phyloP scores from a whole-genome alignment of 64 coral and sea anemone genomes.

The Pocillopora verrucosa region DNA sequence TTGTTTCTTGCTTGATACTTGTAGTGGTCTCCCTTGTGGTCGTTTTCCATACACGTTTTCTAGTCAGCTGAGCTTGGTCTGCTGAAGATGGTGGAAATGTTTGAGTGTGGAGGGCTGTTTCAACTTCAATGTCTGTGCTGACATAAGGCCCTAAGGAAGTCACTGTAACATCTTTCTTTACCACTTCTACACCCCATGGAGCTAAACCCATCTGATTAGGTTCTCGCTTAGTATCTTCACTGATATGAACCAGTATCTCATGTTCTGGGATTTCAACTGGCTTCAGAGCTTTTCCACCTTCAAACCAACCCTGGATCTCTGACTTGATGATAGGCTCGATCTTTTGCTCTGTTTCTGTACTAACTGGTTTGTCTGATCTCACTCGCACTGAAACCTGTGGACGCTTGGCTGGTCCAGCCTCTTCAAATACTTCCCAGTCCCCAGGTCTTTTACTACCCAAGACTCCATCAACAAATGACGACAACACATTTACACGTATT shows the following conservation, averaged over 20 bases:
- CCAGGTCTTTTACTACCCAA: constrained; percentile 58
- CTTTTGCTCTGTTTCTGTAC: constrained; percentile 79
- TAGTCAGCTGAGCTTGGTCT: constrained; percentile 38
- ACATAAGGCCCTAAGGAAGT: constrained; percentile 84
- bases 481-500: constrained; percentile 47
- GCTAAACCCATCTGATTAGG: constrained; percentile 48
- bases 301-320: constrained; percentile 96
- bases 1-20: constrained; percentile 87
- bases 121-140: constrained; percentile 85
- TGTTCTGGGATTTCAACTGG: constrained; percentile 68
- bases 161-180: constrained; percentile 92
- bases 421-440: constrained; percentile 27
- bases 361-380: constrained; percentile 62
- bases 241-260: constrained; percentile 84
- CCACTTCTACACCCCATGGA: constrained; percentile 80
- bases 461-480: constrained; percentile 61
- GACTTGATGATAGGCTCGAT: constrained; percentile 98
- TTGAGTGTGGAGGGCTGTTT: constrained; percentile 82
- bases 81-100: constrained; percentile 34
- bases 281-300: constrained; percentile 80
- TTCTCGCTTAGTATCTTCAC: constrained; percentile 73
- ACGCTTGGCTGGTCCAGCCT: constrained; percentile 55
- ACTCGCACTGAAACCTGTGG: constrained; percentile 83
- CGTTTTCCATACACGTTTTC: constrained; percentile 84
- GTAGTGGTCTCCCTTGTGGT: constrained; percentile 92